Percentiles rank a stretch among this genome's conserved stretches.
Conservation (phyloP, 2,888 invertebrate genomes). For the Ceratothoa steindachneri region DNA sequence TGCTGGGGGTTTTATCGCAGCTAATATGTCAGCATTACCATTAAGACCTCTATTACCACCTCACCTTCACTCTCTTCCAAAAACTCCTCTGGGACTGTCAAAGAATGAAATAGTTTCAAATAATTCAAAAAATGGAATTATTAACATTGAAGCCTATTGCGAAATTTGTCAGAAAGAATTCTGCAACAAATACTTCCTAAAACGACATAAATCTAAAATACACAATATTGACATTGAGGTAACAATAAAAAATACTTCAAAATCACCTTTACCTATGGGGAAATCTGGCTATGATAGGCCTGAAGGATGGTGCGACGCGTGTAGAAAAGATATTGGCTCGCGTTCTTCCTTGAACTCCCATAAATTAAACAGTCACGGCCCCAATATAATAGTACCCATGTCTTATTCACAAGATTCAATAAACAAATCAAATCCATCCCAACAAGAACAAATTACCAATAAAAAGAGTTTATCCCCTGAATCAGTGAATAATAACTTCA, state of each 20-base stretch:
- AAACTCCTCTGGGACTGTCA: slow-evolving; percentile 1
- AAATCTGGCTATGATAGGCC: slow-evolving; percentile 33
- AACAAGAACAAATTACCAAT: background rate
- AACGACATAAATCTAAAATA: slow-evolving; percentile 40
- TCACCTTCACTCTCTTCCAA: slow-evolving; percentile 44
- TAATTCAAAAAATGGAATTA: slow-evolving; percentile 31
- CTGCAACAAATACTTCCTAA: slow-evolving; percentile 43
- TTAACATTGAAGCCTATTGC: slow-evolving; percentile 44
- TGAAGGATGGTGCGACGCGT: slow-evolving; percentile 42
- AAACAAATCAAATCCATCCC: background rate
- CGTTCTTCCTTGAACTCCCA: slow-evolving; percentile 34
- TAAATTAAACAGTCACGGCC: slow-evolving; percentile 36
- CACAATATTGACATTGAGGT: slow-evolving; percentile 43
- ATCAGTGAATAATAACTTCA: slow-evolving; percentile 35
- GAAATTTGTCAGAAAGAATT: slow-evolving; percentile 48
- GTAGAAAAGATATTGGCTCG: slow-evolving; percentile 34
- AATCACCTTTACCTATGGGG: slow-evolving; percentile 19
- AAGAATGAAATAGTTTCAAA: slow-evolving; percentile 8
- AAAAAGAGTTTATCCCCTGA: slow-evolving; percentile 6
- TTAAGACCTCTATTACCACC: slow-evolving; percentile 46
- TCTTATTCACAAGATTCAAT: slow-evolving; percentile 27
- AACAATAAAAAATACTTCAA: slow-evolving; percentile 32
- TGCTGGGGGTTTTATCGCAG: slow-evolving; percentile 50
- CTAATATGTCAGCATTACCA: slow-evolving; percentile 42
- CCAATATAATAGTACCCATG: slow-evolving; percentile 36